Percentiles rank a stretch among this genome's conserved stretches.
Evolutionary conservation across 2,113 vertebrate genomes (phyloP).

Genomic region (Sphyrna mokarran): DNA sequence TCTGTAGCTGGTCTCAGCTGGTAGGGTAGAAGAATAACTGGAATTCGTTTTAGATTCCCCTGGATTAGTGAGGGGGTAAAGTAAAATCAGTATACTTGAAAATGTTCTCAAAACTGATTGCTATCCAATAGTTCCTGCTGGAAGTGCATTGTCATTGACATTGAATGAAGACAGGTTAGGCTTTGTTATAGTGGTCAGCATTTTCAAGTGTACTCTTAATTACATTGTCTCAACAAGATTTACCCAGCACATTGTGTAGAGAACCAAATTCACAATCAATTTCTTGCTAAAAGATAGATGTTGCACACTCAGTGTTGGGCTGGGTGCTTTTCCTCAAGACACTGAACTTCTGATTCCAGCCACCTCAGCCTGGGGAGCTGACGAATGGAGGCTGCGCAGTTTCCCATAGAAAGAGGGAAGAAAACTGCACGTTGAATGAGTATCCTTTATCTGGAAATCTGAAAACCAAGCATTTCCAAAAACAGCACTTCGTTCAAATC

Average conservation of each 20-base stretch:
- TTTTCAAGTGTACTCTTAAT: neutral
- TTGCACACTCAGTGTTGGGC: neutral
- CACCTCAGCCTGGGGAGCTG: neutral
- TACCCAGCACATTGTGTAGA: neutral
- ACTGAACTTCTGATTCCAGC: neutral
- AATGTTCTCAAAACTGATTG: neutral
- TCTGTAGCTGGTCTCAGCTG: neutral
- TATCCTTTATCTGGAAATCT: too few relatives aligned
- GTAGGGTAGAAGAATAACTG: neutral
- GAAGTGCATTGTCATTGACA: neutral
- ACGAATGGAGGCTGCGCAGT: neutral
- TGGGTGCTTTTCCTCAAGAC: neutral
- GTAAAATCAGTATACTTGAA: neutral
- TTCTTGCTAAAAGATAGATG: neutral
- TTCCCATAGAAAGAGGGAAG: neutral
- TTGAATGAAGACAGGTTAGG: neutral
- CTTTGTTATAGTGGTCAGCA: neutral
- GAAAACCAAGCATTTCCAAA: too few relatives aligned
- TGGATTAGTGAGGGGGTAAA: neutral
- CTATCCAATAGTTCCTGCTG: neutral
- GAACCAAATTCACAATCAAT: neutral
- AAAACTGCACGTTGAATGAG: neutral
- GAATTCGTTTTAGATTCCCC: neutral
- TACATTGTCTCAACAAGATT: neutral
- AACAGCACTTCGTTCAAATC: too few relatives aligned